Evolutionary conservation across 2,797 vertebrate species (phyloP), one percentile per base, ranked within the genome.

Genomic region (Neostethus bicornis): DNA sequence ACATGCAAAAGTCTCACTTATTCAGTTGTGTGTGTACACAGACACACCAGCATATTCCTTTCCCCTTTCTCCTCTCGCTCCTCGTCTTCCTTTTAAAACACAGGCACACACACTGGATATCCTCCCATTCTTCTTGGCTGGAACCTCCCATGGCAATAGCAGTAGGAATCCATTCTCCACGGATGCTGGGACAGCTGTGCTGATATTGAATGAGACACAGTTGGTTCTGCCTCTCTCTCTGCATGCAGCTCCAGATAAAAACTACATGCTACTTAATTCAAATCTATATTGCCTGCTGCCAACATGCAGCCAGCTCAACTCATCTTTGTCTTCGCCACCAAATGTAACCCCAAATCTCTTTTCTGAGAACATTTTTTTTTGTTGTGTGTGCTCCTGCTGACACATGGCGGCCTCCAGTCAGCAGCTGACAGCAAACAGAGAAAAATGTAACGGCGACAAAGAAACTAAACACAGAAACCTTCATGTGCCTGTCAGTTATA

Each of bases 151-250:
- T 90, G 90, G 88, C 91, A 88, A 84, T 83, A 85, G 87, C 87
- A 77, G 78, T 56, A 90, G 85, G 88, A 93, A 91, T 92, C 88
- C 89, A 92, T 93, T 92, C 90, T 92, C 90, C 91, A 91, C 81
- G 87, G 89, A 90, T 84, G 81, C 88, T 89, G 86, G 85, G 90
- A 90, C 89, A 91, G 92, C 89, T 92, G 90, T 88, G 90, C 87
- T 72, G 87, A 90, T 90, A 87, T 38, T 85, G 83, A 90, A 90
- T 83, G 82, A 85, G 86, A 83, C 81, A 34, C 79, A 84, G 87
- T 87, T 63, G 79, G 80, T 88, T 84, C 77, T 85, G 84, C 80
- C 80, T 82, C 79, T 81, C 72, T 81, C 72, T 81, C 84, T 83
- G 81, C 80, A 74, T 87, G 85, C 77, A 52, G 83, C 77, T 58